Base-by-base conservation (phyloP, 2,888 invertebrate species). In the Anoplius nigerrimus region DNA sequence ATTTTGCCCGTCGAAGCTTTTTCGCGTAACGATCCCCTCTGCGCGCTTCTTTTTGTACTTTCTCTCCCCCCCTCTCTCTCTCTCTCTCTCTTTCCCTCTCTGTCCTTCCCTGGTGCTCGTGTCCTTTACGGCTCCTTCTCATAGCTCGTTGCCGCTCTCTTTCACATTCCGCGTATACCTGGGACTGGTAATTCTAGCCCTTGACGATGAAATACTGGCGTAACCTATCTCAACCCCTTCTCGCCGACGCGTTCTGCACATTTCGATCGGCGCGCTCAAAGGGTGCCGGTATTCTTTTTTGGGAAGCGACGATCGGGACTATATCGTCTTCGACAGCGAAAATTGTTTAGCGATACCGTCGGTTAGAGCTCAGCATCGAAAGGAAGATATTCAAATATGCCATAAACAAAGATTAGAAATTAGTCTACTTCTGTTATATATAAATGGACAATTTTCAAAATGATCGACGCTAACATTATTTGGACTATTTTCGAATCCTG, bases 1-100 rank as follows among this genome's bases (percentile, higher is more conserved):
- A 87, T 85, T 85, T 86, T 80, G 81, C 81, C 72, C 70, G 65
- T 43, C 76, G 74, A 79, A 85, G 83, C 86, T 88, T 87, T 87
- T 76, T 71, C 76, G 86, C 87, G 84, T 81, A 87, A 88, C 86
- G 85, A 83, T 6, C 34, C 34, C 11, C 11, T 34, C 16, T 2
- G 61, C 24, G 62, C 45, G 21, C 24, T 64, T 54, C 57, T 66
- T 72, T 61, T 54, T 52, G n/a, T 34, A 62, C 52, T 65, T 58
- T 66, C 62, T 60, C 62, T 64, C 43, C 54, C 18, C 68, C 59
- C 46, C 62, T 62, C 55, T 56, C 60, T 46, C 43, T 34, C 20
- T 24, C n/a, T 55, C 22, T 24, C 46, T 42, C 22, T 15, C 34
- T 27, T 48, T 48, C 20, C 22, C 20, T 56, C 34, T 53, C 58